Percentiles rank a stretch among this genome's conserved stretches.
These are phyloP conservation scores for Scaptomyza montana DNA, from an alignment of 1,140 invertebrate species.

Conservation along the genomic window DNA sequence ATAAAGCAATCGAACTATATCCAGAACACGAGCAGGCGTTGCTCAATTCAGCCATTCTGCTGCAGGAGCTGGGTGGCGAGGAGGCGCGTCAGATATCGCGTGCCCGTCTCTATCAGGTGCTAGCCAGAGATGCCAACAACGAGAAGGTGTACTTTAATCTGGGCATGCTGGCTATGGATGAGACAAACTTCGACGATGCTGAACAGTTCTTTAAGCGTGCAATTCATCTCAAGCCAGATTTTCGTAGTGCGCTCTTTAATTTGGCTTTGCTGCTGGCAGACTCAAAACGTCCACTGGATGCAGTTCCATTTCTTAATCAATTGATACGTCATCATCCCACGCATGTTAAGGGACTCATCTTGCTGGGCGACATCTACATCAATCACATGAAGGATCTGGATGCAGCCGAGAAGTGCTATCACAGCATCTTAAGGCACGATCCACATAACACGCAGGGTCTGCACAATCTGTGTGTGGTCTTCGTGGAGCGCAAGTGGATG, in stretches of 20 bases:
- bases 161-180: slow-evolving; percentile 98
- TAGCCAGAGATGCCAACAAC: slow-evolving; percentile 91
- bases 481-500: slow-evolving; percentile 95
- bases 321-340: slow-evolving; percentile 95
- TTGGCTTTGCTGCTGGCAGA: slow-evolving; percentile 95
- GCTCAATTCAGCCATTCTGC: slow-evolving; percentile 96
- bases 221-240: slow-evolving; percentile 92
- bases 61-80: slow-evolving; percentile 93
- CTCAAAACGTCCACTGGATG: slow-evolving; percentile 93
- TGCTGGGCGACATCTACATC: slow-evolving; percentile 98
- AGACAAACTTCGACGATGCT: slow-evolving; percentile 93
- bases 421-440: slow-evolving; percentile 93
- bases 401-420: slow-evolving; percentile 96
- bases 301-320: slow-evolving; percentile 96
- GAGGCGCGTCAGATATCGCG: slow-evolving; percentile 91
- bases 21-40: slow-evolving; percentile 97
- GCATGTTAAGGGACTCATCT: slow-evolving; percentile 96
- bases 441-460: slow-evolving; percentile 96
- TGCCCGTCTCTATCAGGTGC: slow-evolving; percentile 91
- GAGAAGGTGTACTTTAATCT: slow-evolving; percentile 97
- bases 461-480: slow-evolving; percentile 98
- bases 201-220: slow-evolving; percentile 95
- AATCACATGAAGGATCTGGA: slow-evolving; percentile 97
- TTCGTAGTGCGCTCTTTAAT: slow-evolving; percentile 97
- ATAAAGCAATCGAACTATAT: slow-evolving; percentile 96